These are phyloP conservation scores for Xestia rhomboidea DNA, from an alignment of 2,888 invertebrate species.

Conservation along the genomic window DNA sequence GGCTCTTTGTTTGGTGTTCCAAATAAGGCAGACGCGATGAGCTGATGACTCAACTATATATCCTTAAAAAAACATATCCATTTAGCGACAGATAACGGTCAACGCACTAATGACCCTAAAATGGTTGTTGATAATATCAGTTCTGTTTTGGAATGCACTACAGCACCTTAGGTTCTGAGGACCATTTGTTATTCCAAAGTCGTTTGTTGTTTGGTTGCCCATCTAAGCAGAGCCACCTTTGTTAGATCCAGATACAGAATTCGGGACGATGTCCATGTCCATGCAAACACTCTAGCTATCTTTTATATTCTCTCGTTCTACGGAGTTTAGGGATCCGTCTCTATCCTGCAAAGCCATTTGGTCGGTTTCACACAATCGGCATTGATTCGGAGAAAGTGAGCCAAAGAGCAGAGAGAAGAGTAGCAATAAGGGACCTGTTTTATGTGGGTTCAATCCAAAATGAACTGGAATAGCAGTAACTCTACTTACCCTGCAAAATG, in stretches of 20 bases:
- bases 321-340: neutral
- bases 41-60: conserved; percentile 27
- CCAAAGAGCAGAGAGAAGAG: neutral
- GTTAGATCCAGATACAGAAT: neutral
- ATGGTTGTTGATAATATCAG: neutral
- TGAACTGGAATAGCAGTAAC: neutral
- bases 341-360: neutral
- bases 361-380: neutral
- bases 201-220: neutral
- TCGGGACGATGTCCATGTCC: neutral
- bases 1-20: conserved; percentile 27
- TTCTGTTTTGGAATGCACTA: neutral
- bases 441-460: neutral
- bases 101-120: conserved; percentile 38
- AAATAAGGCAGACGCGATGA: neutral
- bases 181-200: neutral
- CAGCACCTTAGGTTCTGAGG: no score
- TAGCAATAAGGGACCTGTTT: neutral
- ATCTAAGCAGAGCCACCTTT: no score
- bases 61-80: conserved; percentile 3
- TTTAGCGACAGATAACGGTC: conserved; percentile 29
- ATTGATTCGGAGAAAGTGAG: neutral
- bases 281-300: neutral
- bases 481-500: neutral
- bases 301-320: neutral